Evolutionary conservation across 2,113 vertebrate genomes (phyloP), one percentile per base, ranked within the genome.

Genomic region (Seriola rivoliana): DNA sequence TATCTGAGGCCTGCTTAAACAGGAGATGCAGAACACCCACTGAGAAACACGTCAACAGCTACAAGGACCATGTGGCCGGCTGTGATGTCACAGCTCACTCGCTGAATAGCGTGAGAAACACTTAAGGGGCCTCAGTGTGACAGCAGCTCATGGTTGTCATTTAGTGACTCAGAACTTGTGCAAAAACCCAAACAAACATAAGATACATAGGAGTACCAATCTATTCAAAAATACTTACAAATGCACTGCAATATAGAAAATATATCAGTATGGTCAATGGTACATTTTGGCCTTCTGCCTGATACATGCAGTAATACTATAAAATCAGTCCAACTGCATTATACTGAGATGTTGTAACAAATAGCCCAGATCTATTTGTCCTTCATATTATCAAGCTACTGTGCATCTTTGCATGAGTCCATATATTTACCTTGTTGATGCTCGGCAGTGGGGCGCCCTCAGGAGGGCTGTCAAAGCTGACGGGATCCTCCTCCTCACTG

Each of bases 391-490:
- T 12, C 11, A 29, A 5, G 23, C 2, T 54, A 14, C 42, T 6
- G 7, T 50, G 16, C 25, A 71, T 44, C 29, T 34, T 25, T 9
- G 14, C 2, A 21, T 8, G 14, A 17, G 50, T 42, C 25, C 5
- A 13, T 8, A 8, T 6, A 38, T 64, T 76, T 55, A 96, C 95
- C 95, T 96, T 96, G 90, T 95, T 95, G 80, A 96, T 44, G 89
- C 70, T 95, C 0, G 77, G 91, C 68, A 96, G 91, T 0, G 91
- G 82, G 58, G 71, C 42, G 23, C 93, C 93, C 58, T 95, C 94
- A 4, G 92, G 90, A 0, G 94, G 93, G 62, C 79, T 86, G 69
- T 93, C 91, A 9, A 96, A 96, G 92, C 92, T 74, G 71, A 91
- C 44, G 1, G 91, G 84, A 2, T 93, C 89, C 84, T 95, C 95